These are phyloP conservation scores for Disparrhopalites patrizii DNA, from an alignment of 2,888 invertebrate species.

Conservation along the genomic window DNA sequence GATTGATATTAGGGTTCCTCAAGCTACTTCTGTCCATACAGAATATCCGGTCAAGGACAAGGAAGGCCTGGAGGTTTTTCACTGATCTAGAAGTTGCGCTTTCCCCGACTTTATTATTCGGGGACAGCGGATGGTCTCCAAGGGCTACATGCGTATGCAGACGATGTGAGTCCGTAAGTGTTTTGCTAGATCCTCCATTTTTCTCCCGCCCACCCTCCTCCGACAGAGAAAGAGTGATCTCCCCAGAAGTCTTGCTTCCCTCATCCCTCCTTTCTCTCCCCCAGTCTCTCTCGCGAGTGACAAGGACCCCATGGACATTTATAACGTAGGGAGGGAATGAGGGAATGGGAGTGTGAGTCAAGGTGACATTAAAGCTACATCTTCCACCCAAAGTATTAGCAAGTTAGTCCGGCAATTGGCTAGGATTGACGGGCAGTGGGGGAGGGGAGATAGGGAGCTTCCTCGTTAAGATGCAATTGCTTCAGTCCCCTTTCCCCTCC, in stretches of 20 bases:
- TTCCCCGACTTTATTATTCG: constrained; percentile 20
- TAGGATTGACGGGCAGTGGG: not conserved
- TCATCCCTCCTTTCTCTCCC: not conserved
- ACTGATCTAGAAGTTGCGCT: too few relatives aligned
- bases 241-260: too few relatives aligned
- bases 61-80: too few relatives aligned
- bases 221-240: not conserved
- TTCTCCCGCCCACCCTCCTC: not conserved
- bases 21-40: too few relatives aligned
- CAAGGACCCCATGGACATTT: too few relatives aligned
- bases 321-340: not conserved
- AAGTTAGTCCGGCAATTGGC: not conserved
- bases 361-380: too few relatives aligned
- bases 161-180: not conserved
- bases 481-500: too few relatives aligned
- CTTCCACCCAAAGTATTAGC: constrained; percentile 1
- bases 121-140: constrained; percentile 16
- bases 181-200: not conserved
- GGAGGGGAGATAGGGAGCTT: too few relatives aligned
- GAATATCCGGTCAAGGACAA: too few relatives aligned
- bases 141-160: constrained; percentile 19
- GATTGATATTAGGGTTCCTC: too few relatives aligned
- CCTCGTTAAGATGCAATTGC: constrained; percentile 6
- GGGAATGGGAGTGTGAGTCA: not conserved
- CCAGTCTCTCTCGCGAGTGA: not conserved